These are phyloP conservation scores for Chinchilla lanigera DNA, from an alignment of 2,113 vertebrate species.

Conservation along the genomic window DNA sequence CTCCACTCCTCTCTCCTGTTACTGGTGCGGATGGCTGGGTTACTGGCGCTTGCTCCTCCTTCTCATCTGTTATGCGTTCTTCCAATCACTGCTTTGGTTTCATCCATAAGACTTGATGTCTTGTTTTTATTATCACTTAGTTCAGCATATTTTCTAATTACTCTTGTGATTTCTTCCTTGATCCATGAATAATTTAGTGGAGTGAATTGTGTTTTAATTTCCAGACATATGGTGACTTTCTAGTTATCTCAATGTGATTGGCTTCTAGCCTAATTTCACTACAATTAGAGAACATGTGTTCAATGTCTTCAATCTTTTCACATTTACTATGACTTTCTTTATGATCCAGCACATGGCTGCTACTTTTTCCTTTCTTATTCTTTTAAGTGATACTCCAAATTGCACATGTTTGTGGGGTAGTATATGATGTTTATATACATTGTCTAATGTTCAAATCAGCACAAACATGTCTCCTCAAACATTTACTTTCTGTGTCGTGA, in stretches of 20 bases:
- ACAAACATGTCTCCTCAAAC: not conserved
- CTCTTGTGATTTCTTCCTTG: not conserved
- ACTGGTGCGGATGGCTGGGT: not conserved
- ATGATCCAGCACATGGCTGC: not conserved
- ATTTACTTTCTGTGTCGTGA: not conserved
- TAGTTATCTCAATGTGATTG: not conserved
- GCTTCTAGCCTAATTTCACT: not conserved
- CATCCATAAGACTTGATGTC: not conserved
- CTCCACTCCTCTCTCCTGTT: not conserved
- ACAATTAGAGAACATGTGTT: not conserved
- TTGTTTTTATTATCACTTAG: not conserved
- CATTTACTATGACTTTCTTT: not conserved
- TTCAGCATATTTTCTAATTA: not conserved
- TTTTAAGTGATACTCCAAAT: not conserved
- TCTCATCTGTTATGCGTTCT: not conserved
- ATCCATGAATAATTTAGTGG: constrained; percentile 26
- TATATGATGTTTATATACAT: not conserved
- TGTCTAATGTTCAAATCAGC: not conserved
- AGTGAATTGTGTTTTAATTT: not conserved
- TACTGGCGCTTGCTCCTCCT: not conserved
- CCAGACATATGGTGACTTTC: not conserved
- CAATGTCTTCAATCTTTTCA: not conserved
- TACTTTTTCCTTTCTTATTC: not conserved
- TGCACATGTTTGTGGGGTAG: not conserved
- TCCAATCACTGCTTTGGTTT: not conserved